Percentiles rank a stretch among this genome's conserved stretches.
Evolutionary conservation across 2,888 invertebrate genomes (phyloP).

Genomic region (Spilosoma lubricipeda): DNA sequence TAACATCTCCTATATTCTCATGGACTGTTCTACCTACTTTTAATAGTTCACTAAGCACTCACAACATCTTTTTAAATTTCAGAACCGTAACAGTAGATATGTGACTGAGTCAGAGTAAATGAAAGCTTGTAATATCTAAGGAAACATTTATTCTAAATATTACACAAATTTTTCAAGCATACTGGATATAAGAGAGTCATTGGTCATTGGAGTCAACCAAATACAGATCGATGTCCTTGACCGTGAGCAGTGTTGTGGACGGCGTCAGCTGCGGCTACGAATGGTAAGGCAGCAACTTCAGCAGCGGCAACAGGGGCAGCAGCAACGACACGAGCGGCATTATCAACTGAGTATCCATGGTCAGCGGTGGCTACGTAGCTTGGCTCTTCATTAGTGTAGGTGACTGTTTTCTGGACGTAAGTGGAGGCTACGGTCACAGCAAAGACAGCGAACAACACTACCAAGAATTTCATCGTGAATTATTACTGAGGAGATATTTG

Average conservation of each 20-base stretch:
- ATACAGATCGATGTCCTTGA: too few relatives aligned
- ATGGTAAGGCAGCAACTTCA: not conserved
- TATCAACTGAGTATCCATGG: slow-evolving; percentile 49
- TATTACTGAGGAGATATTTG: slow-evolving; percentile 70
- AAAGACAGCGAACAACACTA: slow-evolving; percentile 75
- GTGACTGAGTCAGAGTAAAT: not conserved
- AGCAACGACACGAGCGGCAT: slow-evolving; percentile 48
- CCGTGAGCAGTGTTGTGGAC: not conserved
- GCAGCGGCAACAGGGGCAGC: not conserved
- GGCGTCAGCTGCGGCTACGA: not conserved
- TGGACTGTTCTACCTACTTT: too few relatives aligned
- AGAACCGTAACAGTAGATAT: not conserved
- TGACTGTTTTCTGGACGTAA: slow-evolving; percentile 55
- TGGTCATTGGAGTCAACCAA: not conserved
- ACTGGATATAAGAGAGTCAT: not conserved
- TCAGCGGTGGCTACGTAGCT: not conserved
- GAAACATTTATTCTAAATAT: not conserved
- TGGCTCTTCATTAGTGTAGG: slow-evolving; percentile 36
- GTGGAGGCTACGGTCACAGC: slow-evolving; percentile 62
- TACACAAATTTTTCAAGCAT: not conserved
- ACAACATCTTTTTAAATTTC: too few relatives aligned
- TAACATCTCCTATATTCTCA: too few relatives aligned
- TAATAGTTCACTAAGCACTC: too few relatives aligned
- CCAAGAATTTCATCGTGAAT: slow-evolving; percentile 75
- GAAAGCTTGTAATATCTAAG: not conserved